These are phyloP conservation scores for Trachelus troglodyta DNA, from an alignment of 2,888 invertebrate genomes.

Conservation along the genomic window DNA sequence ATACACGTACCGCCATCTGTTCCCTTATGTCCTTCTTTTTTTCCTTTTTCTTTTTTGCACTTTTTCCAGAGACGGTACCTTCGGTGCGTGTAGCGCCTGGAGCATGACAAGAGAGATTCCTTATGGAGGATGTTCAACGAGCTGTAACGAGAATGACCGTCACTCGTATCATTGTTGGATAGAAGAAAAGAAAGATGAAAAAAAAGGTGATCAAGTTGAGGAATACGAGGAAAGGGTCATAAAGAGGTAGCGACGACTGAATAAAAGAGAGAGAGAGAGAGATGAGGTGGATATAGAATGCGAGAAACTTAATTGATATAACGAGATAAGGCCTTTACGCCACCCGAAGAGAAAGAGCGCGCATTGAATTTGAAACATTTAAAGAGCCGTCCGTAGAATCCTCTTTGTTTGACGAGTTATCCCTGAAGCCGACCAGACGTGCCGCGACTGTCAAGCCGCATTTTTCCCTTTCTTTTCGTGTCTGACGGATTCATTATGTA, in stretches of 20 bases:
- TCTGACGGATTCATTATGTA: constrained; percentile 43
- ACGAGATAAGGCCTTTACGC: constrained; percentile 33
- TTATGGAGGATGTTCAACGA: not conserved
- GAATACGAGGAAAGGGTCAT: not conserved
- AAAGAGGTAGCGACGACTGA: not conserved
- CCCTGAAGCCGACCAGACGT: constrained; percentile 26
- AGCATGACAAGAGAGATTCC: not conserved
- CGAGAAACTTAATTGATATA: constrained; percentile 37
- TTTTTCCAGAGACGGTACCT: not conserved
- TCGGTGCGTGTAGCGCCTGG: not conserved
- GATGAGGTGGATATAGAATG: constrained; percentile 24
- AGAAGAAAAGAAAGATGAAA: not conserved
- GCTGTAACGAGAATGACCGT: not conserved
- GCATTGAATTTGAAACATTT: constrained; percentile 33
- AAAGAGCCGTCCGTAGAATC: constrained; percentile 29
- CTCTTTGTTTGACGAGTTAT: constrained; percentile 35
- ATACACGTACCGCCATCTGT: not conserved
- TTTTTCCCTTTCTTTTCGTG: constrained; percentile 26
- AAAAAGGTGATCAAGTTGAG: constrained; percentile 1
- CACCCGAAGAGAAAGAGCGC: constrained; percentile 25
- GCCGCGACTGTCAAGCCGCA: constrained; percentile 27
- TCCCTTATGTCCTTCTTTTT: not conserved
- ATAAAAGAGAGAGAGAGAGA: not conserved
- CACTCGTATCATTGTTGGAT: not conserved
- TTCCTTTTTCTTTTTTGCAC: not conserved